Percentiles rank a stretch among this genome's conserved stretches.
phyloP scores from a whole-genome alignment of 2,113 vertebrate genomes.

The Isichthys henryi region DNA sequence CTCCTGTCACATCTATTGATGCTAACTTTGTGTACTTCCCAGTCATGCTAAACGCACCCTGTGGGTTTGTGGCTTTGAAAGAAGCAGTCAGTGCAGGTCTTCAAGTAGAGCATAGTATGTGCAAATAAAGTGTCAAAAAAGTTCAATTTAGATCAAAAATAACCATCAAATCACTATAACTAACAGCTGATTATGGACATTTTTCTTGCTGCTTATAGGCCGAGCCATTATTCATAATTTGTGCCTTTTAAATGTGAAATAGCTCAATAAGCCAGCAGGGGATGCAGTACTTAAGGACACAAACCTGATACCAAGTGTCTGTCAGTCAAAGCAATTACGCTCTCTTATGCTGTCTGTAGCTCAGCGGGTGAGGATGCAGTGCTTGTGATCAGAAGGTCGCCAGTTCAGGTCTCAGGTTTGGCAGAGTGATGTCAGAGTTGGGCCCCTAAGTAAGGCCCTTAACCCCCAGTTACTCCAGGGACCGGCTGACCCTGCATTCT shows the following conservation, averaged over 20 bases:
- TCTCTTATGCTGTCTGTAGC: background rate
- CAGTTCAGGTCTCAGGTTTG: background rate
- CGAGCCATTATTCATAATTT: background rate
- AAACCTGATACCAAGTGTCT: background rate
- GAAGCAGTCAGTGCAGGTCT: background rate
- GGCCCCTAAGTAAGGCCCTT: background rate
- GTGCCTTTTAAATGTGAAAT: background rate
- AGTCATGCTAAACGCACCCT: background rate
- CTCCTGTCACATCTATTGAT: background rate
- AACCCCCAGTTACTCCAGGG: background rate
- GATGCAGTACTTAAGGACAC: background rate
- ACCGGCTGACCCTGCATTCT: background rate
- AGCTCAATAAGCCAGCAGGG: background rate
- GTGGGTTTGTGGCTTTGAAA: background rate
- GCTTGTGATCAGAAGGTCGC: background rate
- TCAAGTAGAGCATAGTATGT: background rate
- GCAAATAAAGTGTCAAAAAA: background rate
- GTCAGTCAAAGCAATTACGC: background rate
- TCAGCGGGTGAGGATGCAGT: background rate
- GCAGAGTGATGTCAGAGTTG: background rate
- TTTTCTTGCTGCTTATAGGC: background rate
- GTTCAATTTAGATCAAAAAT: background rate
- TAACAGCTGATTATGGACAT: background rate
- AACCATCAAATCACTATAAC: background rate
- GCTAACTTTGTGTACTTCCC: background rate